These are phyloP conservation scores for Homarus gammarus DNA, from an alignment of 2,888 invertebrate species.

Conservation along the genomic window DNA sequence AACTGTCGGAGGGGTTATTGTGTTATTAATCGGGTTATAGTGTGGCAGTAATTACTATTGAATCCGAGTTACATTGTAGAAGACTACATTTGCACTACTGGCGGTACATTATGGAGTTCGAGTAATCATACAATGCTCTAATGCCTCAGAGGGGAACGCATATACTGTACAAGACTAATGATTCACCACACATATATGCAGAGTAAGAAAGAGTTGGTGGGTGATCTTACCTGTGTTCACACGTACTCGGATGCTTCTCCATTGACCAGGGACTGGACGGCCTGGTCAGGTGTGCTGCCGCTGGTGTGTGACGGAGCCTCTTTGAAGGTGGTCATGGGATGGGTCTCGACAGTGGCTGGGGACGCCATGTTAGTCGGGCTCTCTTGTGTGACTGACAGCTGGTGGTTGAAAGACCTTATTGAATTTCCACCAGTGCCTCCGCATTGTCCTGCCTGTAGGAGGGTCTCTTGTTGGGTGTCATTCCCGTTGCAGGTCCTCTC, in stretches of 20 bases:
- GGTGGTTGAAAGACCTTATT: constrained; percentile 27
- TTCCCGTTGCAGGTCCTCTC: constrained; percentile 88
- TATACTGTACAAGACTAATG: not conserved
- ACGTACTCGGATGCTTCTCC: constrained; percentile 58
- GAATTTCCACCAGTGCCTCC: constrained; percentile 26
- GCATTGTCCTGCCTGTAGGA: constrained; percentile 79
- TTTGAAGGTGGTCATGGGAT: constrained; percentile 51
- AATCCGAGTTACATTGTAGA: no score
- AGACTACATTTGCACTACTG: no score
- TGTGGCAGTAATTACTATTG: no score
- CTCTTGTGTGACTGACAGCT: constrained; percentile 40
- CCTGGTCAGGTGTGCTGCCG: constrained; percentile 36
- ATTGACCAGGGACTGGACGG: constrained; percentile 50
- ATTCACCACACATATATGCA: not conserved
- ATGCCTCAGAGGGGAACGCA: not conserved
- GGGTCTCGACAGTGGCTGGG: constrained; percentile 46
- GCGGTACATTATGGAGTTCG: not conserved
- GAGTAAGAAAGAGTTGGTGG: not conserved
- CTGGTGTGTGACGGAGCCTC: constrained; percentile 15
- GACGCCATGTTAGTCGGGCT: not conserved
- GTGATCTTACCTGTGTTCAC: constrained; percentile 42
- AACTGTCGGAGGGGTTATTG: no score
- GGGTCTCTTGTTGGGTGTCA: constrained; percentile 86
- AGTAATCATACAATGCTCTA: not conserved
- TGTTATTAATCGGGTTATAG: no score